Percentiles rank a stretch among this genome's conserved stretches.
Conservation (phyloP, 2,113 vertebrate genomes). For the Euleptes europaea region DNA sequence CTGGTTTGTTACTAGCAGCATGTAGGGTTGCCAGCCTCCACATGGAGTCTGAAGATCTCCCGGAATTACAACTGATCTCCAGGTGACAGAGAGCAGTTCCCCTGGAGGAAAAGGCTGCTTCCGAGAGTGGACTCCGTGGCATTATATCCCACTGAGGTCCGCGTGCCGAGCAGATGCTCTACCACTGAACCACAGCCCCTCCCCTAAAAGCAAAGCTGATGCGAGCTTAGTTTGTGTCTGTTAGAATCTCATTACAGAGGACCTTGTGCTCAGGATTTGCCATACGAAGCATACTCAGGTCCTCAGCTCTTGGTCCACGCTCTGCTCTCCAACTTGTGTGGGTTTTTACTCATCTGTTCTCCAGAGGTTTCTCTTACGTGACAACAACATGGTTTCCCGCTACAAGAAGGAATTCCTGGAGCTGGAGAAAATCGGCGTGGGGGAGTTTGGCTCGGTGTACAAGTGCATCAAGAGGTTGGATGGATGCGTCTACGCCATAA, state of each 20-base stretch:
- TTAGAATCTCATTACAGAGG: background rate
- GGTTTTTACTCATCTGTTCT: slow-evolving; percentile 40
- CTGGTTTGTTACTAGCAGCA: too few species aligned
- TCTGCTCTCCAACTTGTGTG: background rate
- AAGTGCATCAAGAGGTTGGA: slow-evolving; percentile 97
- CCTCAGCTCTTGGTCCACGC: background rate
- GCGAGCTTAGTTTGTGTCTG: fast-evolving
- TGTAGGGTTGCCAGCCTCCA: too few species aligned
- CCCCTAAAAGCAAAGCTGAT: background rate
- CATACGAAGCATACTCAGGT: background rate
- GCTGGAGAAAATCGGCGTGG: slow-evolving; percentile 89
- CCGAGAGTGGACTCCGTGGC: too few species aligned
- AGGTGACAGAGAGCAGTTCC: too few species aligned
- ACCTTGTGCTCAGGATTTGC: background rate
- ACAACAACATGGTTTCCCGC: slow-evolving; percentile 88
- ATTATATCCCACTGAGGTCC: too few species aligned
- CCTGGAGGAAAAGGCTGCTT: too few species aligned
- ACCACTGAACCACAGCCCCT: too few species aligned
- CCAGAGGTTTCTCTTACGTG: slow-evolving; percentile 84
- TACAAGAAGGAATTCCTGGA: slow-evolving; percentile 96
- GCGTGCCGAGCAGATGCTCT: too few species aligned
- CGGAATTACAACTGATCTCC: too few species aligned
- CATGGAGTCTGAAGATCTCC: too few species aligned
- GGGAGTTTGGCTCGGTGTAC: slow-evolving; percentile 92
- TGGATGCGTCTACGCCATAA: slow-evolving; percentile 95